These are phyloP conservation scores for Zeugodacus cucurbitae DNA, from an alignment of 1,140 invertebrate species.

Conservation along the genomic window DNA sequence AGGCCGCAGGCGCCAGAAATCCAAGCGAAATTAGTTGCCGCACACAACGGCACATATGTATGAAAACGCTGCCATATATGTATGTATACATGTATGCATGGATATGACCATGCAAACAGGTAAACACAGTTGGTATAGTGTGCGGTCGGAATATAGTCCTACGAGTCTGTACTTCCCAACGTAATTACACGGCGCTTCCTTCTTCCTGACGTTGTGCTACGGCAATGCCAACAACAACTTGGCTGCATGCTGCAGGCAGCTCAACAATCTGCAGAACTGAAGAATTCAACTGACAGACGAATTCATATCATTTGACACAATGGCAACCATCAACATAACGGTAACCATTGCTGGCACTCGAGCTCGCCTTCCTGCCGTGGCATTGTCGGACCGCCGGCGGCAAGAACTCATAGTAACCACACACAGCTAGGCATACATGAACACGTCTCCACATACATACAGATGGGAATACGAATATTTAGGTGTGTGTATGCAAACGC, in stretches of 20 bases:
- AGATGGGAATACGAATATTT: background rate
- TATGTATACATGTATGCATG: background rate
- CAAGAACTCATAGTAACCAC: slow-evolving; percentile 19
- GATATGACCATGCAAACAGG: background rate
- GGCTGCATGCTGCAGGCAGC: background rate
- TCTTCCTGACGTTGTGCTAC: slow-evolving; percentile 19
- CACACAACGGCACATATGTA: background rate
- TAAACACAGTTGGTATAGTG: background rate
- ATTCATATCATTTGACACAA: slow-evolving; percentile 39
- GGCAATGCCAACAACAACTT: background rate
- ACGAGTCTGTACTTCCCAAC: slow-evolving; percentile 10
- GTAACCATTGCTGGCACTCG: slow-evolving; percentile 35
- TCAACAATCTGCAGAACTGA: slow-evolving; percentile 32
- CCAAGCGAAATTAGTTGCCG: slow-evolving; percentile 37
- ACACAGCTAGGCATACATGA: background rate
- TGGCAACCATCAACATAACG: slow-evolving; percentile 35
- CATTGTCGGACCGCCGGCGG: background rate
- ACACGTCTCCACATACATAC: background rate
- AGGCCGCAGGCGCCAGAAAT: slow-evolving; percentile 28
- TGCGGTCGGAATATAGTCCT: background rate
- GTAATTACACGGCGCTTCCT: slow-evolving; percentile 30
- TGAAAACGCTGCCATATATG: background rate
- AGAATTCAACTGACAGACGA: slow-evolving; percentile 33
- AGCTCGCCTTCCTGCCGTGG: slow-evolving; percentile 22
- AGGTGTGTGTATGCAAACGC: too few relatives aligned